Percentiles rank a stretch among this genome's conserved stretches.
Conservation (phyloP, 1,140 invertebrate species). For the Drosophila teissieri region DNA sequence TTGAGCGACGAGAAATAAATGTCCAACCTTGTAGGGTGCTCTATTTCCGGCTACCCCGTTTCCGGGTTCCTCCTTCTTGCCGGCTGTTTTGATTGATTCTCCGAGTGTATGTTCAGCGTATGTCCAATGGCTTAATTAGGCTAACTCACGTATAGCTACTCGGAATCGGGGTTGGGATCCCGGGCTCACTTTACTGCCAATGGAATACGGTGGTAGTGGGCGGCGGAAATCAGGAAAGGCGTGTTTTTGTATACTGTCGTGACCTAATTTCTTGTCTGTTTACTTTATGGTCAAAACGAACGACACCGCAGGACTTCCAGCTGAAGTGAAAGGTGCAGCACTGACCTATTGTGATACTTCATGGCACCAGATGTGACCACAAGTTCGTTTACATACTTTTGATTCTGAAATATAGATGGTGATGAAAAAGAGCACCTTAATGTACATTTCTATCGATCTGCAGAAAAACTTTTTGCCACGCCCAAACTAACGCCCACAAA, state of each 20-base stretch:
- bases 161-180: neutral
- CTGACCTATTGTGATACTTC: conserved; percentile 49
- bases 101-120: conserved; percentile 21
- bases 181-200: conserved; percentile 23
- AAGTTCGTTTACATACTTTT: neutral
- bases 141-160: conserved; percentile 52
- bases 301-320: conserved; percentile 17
- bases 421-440: no score
- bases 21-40: conserved; percentile 21
- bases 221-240: conserved; percentile 23
- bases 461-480: no score
- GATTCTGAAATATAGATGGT: no score
- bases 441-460: no score
- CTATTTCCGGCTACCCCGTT: conserved; percentile 57
- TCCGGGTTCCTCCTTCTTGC: conserved; percentile 12
- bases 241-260: conserved; percentile 41
- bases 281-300: conserved; percentile 16
- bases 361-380: neutral
- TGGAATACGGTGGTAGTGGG: neutral
- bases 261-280: conserved; percentile 50
- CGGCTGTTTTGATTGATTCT: conserved; percentile 51
- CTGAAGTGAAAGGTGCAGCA: conserved; percentile 51
- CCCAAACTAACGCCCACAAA: no score
- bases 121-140: conserved; percentile 68
- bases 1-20: conserved; percentile 59